Conservation (phyloP, 1,140 invertebrate genomes). For the Drosophila sechellia region DNA sequence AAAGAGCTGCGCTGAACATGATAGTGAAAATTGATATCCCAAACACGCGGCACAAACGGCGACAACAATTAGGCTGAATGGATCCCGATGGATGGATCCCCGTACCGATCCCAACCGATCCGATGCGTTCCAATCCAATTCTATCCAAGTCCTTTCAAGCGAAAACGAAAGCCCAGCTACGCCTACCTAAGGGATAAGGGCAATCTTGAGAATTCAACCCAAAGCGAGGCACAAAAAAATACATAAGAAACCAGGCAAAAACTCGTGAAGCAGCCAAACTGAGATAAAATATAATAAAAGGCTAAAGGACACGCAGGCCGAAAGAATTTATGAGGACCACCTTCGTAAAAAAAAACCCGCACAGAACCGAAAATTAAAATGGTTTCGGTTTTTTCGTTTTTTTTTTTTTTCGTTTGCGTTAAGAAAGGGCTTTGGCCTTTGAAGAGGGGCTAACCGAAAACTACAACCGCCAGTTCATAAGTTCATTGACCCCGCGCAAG, state of each 20-base stretch:
- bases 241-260: constrained; percentile 10
- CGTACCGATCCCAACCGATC: background rate
- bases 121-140: constrained; percentile 1
- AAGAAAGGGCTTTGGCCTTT: constrained; percentile 52
- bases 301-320: constrained; percentile 77
- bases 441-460: constrained; percentile 7
- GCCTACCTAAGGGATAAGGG: constrained; percentile 44
- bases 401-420: background rate
- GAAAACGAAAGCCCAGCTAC: constrained; percentile 70
- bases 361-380: constrained; percentile 65
- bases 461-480: constrained; percentile 42
- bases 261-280: constrained; percentile 8
- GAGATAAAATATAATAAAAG: constrained; percentile 74
- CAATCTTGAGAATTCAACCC: constrained; percentile 47
- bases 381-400: constrained; percentile 35
- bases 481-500: constrained; percentile 61
- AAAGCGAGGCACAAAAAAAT: constrained; percentile 17
- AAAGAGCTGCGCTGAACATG: constrained; percentile 29
- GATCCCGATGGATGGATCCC: constrained; percentile 25
- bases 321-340: constrained; percentile 77
- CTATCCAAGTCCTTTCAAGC: constrained; percentile 59
- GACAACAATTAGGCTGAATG: constrained; percentile 67
- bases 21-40: constrained; percentile 73
- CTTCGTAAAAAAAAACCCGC: constrained; percentile 52
- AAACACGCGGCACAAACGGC: constrained; percentile 53